These are phyloP conservation scores for Penaeus indicus DNA, from an alignment of 1,140 invertebrate species.

Conservation along the genomic window DNA sequence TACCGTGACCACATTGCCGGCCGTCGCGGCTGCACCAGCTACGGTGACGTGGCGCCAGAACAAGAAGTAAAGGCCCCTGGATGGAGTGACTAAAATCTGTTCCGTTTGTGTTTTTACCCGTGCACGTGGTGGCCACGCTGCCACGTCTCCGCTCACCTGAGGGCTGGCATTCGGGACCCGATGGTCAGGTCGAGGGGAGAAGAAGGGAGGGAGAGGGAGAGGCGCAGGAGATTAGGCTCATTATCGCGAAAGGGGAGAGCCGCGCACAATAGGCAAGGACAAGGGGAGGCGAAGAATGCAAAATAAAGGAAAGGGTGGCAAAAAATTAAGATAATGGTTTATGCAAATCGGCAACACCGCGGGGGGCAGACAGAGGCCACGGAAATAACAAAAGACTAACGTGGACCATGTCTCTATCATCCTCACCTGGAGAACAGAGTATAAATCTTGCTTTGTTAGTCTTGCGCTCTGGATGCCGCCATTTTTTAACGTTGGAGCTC, in stretches of 20 bases:
- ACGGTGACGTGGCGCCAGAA: no score
- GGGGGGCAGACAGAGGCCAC: constrained; percentile 2
- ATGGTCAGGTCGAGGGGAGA: not conserved
- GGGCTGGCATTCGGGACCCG: no score
- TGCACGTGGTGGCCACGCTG: no score
- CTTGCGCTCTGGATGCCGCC: not conserved
- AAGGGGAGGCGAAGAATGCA: constrained; percentile 10
- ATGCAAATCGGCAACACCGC: constrained; percentile 28
- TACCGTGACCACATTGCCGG: no score
- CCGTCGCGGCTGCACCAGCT: no score
- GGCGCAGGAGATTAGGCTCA: constrained; percentile 18
- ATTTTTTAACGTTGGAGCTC: no score
- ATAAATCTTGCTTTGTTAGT: constrained; percentile 1
- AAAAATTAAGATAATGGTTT: constrained; percentile 31
- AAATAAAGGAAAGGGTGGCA: constrained; percentile 19
- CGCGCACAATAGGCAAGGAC: constrained; percentile 13
- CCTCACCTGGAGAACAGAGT: constrained; percentile 20
- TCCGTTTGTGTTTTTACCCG: no score
- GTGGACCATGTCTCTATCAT: constrained; percentile 13
- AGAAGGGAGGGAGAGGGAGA: not conserved
- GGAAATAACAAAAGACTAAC: constrained; percentile 13
- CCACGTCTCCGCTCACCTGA: no score
- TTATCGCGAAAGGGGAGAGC: constrained; percentile 26
- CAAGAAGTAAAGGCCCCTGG: no score
- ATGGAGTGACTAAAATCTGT: no score